These are phyloP conservation scores for Melierax canorus DNA, from an alignment of 2,113 vertebrate genomes.

Conservation along the genomic window DNA sequence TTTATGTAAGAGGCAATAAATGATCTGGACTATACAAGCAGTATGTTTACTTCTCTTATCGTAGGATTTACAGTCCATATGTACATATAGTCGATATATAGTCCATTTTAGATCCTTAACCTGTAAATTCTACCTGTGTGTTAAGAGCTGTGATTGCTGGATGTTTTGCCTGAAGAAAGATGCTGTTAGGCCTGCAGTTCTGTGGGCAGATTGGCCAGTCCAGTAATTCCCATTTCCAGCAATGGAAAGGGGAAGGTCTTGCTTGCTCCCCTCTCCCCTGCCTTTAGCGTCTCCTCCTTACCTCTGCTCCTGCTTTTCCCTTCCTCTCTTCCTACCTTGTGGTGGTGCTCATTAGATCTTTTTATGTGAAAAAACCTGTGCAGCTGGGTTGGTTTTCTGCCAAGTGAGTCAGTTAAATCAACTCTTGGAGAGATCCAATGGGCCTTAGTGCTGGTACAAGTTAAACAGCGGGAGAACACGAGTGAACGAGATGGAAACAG, in stretches of 20 bases:
- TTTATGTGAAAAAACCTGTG: not conserved
- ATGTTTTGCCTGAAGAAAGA: not conserved
- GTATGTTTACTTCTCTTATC: not conserved
- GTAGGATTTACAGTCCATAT: not conserved
- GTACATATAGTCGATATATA: not conserved
- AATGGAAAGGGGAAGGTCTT: not conserved
- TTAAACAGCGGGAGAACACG: not conserved
- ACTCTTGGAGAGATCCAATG: not conserved
- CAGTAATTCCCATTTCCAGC: not conserved
- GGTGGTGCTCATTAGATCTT: not conserved
- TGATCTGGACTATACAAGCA: not conserved
- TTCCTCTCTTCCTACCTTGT: not conserved
- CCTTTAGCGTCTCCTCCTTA: not conserved
- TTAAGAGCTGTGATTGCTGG: not conserved
- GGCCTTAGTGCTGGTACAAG: not conserved
- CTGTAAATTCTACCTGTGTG: not conserved
- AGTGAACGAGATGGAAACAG: not conserved
- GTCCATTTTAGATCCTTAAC: not conserved
- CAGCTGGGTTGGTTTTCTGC: not conserved
- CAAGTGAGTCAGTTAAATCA: not conserved
- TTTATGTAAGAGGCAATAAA: not conserved
- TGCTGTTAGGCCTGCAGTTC: not conserved
- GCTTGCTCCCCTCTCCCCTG: not conserved
- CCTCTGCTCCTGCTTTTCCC: not conserved
- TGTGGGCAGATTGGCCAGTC: not conserved